Evolutionary conservation across 2,888 invertebrate species (phyloP), one percentile per base, ranked within the genome.

Genomic region (Iphiclides podalirius): DNA sequence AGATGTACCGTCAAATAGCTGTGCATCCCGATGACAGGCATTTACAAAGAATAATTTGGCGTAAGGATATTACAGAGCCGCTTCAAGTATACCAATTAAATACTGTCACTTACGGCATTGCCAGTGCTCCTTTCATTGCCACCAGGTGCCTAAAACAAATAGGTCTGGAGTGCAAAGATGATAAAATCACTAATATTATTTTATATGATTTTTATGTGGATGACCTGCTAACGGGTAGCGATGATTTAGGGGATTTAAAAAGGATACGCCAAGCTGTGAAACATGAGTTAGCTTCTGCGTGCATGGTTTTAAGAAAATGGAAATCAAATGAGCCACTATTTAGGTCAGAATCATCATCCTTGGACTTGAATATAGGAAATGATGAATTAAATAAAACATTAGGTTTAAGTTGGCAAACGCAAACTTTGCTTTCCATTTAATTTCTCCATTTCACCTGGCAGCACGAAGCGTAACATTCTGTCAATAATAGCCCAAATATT

Each of bases 61-160:
- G 64, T 42, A 40, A 55, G 16, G 20, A 60, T 35, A 14, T 53
- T 0, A 35, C 36, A 0, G 17, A 48, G n/a, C n/a, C n/a, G n/a
- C n/a, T n/a, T n/a, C n/a, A n/a, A n/a, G n/a, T n/a, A n/a, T n/a
- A 45, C 47, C 15, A 50, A 13, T 35, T 64, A 12, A 64, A 65
- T 37, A 61, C 60, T 2, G 60, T 63, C 0, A 64, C 59, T 1
- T 63, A 62, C 31, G 64, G 62, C n/a, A 62, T 59, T 1, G 59
- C 63, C 0, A 60, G 60, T 38, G 63, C 61, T 1, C 61, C 60
- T 1, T 64, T 52, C 48, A 43, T 64, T 1, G 60, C 60, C 0
- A 60, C 57, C 0, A 35, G 64, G 8, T 63, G 60, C 33, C 52
- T 64, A 1, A 47, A 53, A 1, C 60, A 63, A 23, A 0, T 65